These are phyloP conservation scores for Epinephelus malabaricus DNA, from an alignment of 2,797 vertebrate species.

Conservation along the genomic window DNA sequence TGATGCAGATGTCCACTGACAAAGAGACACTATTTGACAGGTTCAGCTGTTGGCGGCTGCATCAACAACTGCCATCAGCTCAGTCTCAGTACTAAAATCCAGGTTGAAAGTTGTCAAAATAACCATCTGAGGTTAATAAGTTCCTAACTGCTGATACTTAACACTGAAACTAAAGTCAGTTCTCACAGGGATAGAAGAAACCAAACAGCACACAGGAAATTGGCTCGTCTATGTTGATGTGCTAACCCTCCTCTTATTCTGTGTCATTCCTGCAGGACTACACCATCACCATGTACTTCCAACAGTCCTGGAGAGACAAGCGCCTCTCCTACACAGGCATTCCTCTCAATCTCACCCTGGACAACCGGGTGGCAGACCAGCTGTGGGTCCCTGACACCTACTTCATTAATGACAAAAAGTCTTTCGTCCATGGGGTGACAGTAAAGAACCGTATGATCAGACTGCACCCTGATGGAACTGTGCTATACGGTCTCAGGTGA, in stretches of 20 bases:
- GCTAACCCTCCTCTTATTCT: conserved; percentile 22
- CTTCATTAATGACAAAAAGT: conserved; percentile 97
- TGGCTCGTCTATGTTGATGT: background rate
- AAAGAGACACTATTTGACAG: too few species aligned
- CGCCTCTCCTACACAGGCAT: conserved; percentile 94
- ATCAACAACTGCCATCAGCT: too few species aligned
- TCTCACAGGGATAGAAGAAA: background rate
- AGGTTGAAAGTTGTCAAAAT: background rate
- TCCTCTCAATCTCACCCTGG: conserved; percentile 93
- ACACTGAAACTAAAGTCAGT: background rate
- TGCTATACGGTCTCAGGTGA: conserved; percentile 95
- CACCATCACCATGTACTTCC: conserved; percentile 95
- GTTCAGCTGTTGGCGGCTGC: too few species aligned
- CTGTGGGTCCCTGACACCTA: conserved; percentile 97
- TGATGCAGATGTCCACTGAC: too few species aligned
- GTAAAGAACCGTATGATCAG: conserved; percentile 97
- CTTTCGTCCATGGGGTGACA: conserved; percentile 95
- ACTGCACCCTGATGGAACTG: conserved; percentile 94
- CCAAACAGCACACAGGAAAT: background rate
- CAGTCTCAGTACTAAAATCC: background rate
- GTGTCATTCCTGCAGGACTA: conserved; percentile 88
- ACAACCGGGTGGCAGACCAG: conserved; percentile 95
- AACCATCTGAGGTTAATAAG: background rate
- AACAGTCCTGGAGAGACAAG: conserved; percentile 96
- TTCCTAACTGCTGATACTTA: background rate